Evolutionary conservation across 1,140 invertebrate species (phyloP).

Genomic region (Drosophila santomea): DNA sequence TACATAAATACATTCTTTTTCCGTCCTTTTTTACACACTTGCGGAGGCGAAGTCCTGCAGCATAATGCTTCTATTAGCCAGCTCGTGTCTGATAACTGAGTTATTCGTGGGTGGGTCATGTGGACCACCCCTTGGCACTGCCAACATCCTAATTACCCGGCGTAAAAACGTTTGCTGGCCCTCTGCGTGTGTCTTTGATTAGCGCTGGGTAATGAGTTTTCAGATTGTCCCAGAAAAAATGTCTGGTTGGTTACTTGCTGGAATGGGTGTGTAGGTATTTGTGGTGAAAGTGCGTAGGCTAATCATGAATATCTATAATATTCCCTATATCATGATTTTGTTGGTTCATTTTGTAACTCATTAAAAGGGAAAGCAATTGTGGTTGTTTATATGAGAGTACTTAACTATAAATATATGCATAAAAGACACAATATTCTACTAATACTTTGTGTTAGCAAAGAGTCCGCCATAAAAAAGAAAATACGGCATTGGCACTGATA

Average conservation of each 20-base stretch:
- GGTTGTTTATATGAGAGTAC: neutral
- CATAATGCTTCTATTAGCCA: constrained; percentile 55
- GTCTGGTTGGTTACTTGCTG: constrained; percentile 8
- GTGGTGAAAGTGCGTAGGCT: constrained; percentile 14
- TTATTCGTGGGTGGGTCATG: constrained; percentile 34
- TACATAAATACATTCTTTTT: neutral
- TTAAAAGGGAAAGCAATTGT: neutral
- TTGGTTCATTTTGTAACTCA: neutral
- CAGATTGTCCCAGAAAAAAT: constrained; percentile 23
- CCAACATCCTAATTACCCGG: constrained; percentile 51
- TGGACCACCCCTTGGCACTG: constrained; percentile 35
- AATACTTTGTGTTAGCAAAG: constrained; percentile 27
- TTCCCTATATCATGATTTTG: constrained; percentile 10
- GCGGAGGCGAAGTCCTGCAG: constrained; percentile 17
- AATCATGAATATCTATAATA: constrained; percentile 15
- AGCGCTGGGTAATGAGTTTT: constrained; percentile 50
- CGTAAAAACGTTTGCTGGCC: constrained; percentile 49
- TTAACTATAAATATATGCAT: neutral
- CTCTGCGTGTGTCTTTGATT: constrained; percentile 53
- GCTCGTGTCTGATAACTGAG: constrained; percentile 55
- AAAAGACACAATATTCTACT: too few species aligned
- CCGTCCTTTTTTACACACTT: constrained; percentile 31
- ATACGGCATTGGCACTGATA: constrained; percentile 12
- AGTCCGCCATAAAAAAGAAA: constrained; percentile 34
- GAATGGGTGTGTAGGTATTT: constrained; percentile 16